Percentiles rank a stretch among this genome's conserved stretches.
phyloP scores from a whole-genome alignment of 2,113 vertebrate species.

The Phalacrocorax pelagicus region DNA sequence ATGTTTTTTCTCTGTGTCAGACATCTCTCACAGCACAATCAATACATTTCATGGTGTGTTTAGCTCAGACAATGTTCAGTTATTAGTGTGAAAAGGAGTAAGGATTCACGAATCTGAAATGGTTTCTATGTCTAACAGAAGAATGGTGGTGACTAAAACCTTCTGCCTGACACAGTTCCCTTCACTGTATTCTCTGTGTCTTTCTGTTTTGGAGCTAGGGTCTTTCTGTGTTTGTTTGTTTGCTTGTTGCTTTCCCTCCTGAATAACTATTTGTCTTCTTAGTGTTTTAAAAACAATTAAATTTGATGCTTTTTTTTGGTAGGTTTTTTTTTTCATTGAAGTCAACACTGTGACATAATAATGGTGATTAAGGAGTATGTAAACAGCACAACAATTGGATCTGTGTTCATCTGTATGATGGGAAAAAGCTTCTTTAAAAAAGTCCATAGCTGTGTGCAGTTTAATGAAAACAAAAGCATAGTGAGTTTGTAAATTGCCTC shows the following conservation, averaged over 20 bases:
- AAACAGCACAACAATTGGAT: background rate
- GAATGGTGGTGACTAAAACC: background rate
- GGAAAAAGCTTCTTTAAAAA: background rate
- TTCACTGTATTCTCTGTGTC: background rate
- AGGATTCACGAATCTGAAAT: background rate
- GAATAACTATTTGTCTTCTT: background rate
- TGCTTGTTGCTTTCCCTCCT: background rate
- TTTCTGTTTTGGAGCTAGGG: background rate
- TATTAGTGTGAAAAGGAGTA: constrained; percentile 17
- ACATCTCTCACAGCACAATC: background rate
- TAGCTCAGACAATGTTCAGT: constrained; percentile 28
- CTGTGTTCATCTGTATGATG: background rate
- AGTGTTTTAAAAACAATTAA: background rate
- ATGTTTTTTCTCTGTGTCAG: background rate
- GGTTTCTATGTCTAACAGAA: background rate
- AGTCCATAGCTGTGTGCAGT: background rate
- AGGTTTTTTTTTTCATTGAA: background rate
- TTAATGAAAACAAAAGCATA: background rate
- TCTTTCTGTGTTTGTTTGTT: background rate
- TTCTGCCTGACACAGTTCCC: background rate
- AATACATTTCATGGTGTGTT: constrained; percentile 12
- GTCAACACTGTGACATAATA: background rate
- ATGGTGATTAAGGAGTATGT: background rate
- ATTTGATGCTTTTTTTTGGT: background rate
- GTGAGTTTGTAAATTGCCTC: background rate